These are phyloP conservation scores for Nipponia nippon DNA, from an alignment of 2,113 vertebrate genomes.

Conservation along the genomic window DNA sequence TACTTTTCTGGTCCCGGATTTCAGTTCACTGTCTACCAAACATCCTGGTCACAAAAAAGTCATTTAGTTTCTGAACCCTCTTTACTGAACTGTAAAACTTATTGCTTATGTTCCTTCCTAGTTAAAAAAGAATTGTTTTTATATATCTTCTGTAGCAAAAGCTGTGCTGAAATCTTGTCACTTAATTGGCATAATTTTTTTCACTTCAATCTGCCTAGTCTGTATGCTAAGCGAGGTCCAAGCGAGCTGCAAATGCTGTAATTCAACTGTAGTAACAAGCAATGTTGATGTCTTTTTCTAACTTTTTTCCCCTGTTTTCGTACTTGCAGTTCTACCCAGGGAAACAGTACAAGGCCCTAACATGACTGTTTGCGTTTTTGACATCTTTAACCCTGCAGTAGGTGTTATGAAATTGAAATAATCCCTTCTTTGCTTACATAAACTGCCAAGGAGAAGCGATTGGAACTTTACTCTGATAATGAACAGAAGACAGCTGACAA, in stretches of 20 bases:
- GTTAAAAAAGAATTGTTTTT: constrained; percentile 49
- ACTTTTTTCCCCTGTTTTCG: not conserved
- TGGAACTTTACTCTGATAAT: not conserved
- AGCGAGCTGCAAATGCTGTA: constrained; percentile 45
- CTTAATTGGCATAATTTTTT: constrained; percentile 57
- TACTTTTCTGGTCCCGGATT: constrained; percentile 59
- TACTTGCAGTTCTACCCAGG: constrained; percentile 27
- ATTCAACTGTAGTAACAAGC: constrained; percentile 26
- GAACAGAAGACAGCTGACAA: not conserved
- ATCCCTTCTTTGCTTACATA: not conserved
- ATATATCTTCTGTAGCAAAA: constrained; percentile 60
- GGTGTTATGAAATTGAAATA: not conserved
- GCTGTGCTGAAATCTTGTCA: constrained; percentile 60
- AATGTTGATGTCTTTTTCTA: not conserved
- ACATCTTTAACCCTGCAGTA: not conserved
- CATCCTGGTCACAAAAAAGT: constrained; percentile 73
- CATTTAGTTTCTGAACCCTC: constrained; percentile 69
- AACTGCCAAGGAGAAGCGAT: constrained; percentile 18
- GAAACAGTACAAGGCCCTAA: constrained; percentile 34
- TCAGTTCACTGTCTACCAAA: constrained; percentile 78
- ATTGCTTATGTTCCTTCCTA: constrained; percentile 68
- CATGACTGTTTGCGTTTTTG: not conserved
- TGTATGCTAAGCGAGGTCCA: constrained; percentile 34
- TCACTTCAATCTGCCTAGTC: constrained; percentile 50
- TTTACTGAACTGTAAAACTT: constrained; percentile 71